Evolutionary conservation across 2,888 invertebrate genomes (phyloP).

Genomic region (Coleophora deauratella): DNA sequence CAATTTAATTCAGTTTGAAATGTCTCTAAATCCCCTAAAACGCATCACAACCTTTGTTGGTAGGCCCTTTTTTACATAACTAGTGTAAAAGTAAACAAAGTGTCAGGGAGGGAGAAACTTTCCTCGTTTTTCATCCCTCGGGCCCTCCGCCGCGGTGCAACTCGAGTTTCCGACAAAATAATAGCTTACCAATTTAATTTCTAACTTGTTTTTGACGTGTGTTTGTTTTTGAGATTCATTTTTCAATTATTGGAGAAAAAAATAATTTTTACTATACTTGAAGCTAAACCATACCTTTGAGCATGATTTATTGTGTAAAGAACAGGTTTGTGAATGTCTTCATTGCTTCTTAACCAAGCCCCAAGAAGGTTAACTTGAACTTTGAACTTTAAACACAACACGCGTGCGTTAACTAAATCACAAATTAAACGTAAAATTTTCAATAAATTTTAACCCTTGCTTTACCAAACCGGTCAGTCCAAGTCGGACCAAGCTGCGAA

Average conservation of each 20-base stretch:
- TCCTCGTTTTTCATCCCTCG: slow-evolving; percentile 59
- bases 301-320: neutral
- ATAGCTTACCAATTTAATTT: slow-evolving; percentile 53
- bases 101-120: slow-evolving; percentile 51
- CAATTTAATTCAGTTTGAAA: too few relatives aligned
- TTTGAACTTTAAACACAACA: slow-evolving; percentile 54
- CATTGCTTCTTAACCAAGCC: neutral
- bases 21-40: too few relatives aligned
- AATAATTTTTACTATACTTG: neutral
- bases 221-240: slow-evolving; percentile 1
- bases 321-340: neutral
- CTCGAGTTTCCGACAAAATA: slow-evolving; percentile 57
- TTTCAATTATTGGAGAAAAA: slow-evolving; percentile 1
- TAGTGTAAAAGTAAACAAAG: slow-evolving; percentile 65
- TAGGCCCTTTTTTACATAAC: slow-evolving; percentile 42
- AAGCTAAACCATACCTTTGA: neutral
- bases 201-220: slow-evolving; percentile 25
- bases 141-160: slow-evolving; percentile 39
- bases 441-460: slow-evolving; percentile 41
- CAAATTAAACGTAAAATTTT: slow-evolving; percentile 71
- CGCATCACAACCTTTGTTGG: too few relatives aligned
- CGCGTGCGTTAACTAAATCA: slow-evolving; percentile 56
- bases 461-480: slow-evolving; percentile 42
- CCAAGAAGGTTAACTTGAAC: slow-evolving; percentile 39
- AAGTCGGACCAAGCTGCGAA: slow-evolving; percentile 59